phyloP scores from a whole-genome alignment of 2,797 vertebrate species.

The Malacoraja senta region DNA sequence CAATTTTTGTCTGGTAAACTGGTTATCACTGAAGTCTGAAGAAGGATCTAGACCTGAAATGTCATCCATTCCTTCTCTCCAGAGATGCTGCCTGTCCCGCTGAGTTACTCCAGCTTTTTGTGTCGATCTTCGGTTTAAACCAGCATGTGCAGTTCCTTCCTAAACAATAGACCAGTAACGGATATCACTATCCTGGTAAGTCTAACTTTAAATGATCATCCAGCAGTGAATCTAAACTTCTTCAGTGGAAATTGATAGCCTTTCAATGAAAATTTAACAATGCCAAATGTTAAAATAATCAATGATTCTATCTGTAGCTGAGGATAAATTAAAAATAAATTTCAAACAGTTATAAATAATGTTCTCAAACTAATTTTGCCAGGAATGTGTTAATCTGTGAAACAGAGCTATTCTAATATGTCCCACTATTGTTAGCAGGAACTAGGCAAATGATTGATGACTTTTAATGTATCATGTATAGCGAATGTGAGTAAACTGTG shows the following conservation, averaged over 20 bases:
- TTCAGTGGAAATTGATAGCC: conserved; percentile 12
- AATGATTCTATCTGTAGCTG: not conserved
- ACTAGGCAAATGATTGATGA: not conserved
- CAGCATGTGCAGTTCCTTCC: no score
- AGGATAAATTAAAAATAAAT: not conserved
- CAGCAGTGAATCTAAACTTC: not conserved
- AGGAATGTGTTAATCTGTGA: not conserved
- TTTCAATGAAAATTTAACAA: conserved; percentile 19
- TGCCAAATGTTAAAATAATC: not conserved
- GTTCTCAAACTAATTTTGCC: not conserved
- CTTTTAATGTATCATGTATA: not conserved
- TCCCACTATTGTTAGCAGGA: not conserved
- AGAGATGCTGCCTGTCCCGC: no score
- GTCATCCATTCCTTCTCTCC: no score
- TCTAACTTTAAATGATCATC: no score
- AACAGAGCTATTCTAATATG: not conserved
- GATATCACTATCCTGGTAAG: no score
- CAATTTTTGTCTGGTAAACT: no score
- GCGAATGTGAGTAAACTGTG: not conserved
- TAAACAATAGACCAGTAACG: no score
- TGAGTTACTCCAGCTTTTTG: no score
- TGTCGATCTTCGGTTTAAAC: no score
- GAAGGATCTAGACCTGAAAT: no score
- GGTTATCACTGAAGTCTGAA: no score
- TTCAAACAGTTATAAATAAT: not conserved